phyloP scores from a whole-genome alignment of 2,888 invertebrate species.

The Caenorhabditis virilis region DNA sequence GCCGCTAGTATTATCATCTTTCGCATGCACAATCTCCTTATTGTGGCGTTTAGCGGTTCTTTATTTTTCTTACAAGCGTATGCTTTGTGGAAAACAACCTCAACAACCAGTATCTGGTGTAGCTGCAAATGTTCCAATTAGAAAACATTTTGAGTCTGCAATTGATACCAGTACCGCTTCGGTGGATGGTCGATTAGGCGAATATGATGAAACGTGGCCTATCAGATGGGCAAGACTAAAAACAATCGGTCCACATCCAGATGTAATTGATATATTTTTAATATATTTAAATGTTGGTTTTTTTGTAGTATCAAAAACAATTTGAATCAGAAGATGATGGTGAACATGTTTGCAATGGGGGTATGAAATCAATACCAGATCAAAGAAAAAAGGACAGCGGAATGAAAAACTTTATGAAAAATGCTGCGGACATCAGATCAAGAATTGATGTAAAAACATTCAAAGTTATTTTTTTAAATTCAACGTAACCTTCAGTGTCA shows the following conservation, averaged over 20 bases:
- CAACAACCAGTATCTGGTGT: conserved; percentile 34
- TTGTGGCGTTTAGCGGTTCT: conserved; percentile 66
- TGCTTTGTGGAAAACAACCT: conserved; percentile 41
- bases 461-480: background rate
- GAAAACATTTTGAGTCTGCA: conserved; percentile 44
- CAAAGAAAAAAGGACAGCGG: conserved; percentile 3
- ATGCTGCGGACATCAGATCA: background rate
- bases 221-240: conserved; percentile 56
- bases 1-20: conserved; percentile 62
- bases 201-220: conserved; percentile 68
- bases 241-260: conserved; percentile 36
- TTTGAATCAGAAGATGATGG: conserved; percentile 13
- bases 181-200: conserved; percentile 52
- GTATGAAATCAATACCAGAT: conserved; percentile 4
- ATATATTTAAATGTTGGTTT: too few relatives aligned
- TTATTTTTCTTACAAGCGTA: conserved; percentile 63
- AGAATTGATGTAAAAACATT: background rate
- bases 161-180: conserved; percentile 41
- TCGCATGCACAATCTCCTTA: conserved; percentile 53
- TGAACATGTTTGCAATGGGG: too few relatives aligned
- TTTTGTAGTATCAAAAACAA: too few relatives aligned
- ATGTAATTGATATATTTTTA: too few relatives aligned
- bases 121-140: conserved; percentile 44
- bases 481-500: too few relatives aligned
- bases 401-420: background rate